A percentile compares a stretch with the other conserved stretches of the same genome.
These are phyloP conservation scores for Diuraphis noxia DNA, from an alignment of 1,140 invertebrate species.

Conservation along the genomic window DNA sequence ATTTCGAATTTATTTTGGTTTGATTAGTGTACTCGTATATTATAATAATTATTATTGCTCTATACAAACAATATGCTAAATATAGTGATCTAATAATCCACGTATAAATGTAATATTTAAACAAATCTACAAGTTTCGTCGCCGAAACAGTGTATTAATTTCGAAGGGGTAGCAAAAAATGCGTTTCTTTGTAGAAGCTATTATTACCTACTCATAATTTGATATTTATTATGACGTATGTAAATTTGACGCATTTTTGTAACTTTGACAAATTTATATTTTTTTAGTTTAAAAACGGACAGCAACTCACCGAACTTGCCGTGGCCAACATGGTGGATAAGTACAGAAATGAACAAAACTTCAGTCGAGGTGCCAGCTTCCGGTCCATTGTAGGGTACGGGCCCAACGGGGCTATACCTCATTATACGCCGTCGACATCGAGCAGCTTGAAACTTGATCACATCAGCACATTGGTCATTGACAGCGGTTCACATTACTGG, in stretches of 20 bases:
- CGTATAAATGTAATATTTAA: no score
- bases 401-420: slow-evolving; percentile 84
- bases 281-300: slow-evolving; percentile 32
- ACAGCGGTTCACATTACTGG: slow-evolving; percentile 69
- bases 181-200: background rate
- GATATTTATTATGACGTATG: background rate
- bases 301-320: slow-evolving; percentile 9
- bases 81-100: background rate
- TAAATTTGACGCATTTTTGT: background rate
- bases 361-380: slow-evolving; percentile 77
- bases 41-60: background rate
- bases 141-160: background rate
- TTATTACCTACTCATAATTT: background rate
- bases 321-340: slow-evolving; percentile 32
- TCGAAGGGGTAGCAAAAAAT: background rate
- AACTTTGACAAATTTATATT: background rate
- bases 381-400: slow-evolving; percentile 88
- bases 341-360: slow-evolving; percentile 57
- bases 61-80: background rate
- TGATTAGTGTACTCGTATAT: background rate
- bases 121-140: background rate
- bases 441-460: slow-evolving; percentile 74
- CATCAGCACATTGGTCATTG: slow-evolving; percentile 61
- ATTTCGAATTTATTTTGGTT: slow-evolving; percentile 5
- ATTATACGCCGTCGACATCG: slow-evolving; percentile 79